Evolutionary conservation across 2,797 vertebrate genomes (phyloP), one percentile per base, ranked within the genome.

Genomic region (Pogonophryne albipinna): DNA sequence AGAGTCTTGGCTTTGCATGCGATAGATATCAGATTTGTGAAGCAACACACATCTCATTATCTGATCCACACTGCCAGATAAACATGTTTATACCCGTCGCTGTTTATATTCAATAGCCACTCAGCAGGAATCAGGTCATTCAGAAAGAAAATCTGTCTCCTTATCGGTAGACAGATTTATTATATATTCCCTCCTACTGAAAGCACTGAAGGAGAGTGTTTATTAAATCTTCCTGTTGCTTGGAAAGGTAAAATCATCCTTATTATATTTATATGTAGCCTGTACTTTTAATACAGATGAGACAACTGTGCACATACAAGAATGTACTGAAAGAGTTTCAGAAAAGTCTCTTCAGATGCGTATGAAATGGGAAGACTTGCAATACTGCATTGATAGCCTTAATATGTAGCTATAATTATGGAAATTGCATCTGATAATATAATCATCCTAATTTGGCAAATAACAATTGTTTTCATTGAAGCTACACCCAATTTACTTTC

Each of bases 51-150:
- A 58, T 49, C 56, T 79, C 55, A 66, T 79, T 27, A 52, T 41
- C 55, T 10, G 41, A 74, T 49, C 41, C 64, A 51, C 23, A 59
- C 9, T 67, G 66, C 49, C 55, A 71, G 51, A 85, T 68, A 73
- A 88, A 75, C 80, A 85, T 83, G 76, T 86, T 88, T 76, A 55
- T 71, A 61, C 34, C 13, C 0, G 5, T 64, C 41, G 51, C 38
- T 20, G n/a, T 76, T 34, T 0, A 15, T 31, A 14, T 76, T 57
- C 63, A 42, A 66, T 44, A 19, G 12, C 44, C 61, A 31, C 34
- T 80, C 75, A 71, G 34, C 38, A 20, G 16, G 62, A 69, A 72
- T 53, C 20, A 34, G 27, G n/a, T 27, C 8, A 66, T 56, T 70
- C 10, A 27, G 45, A 72, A 46, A 74, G 50, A 68, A 6, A 58